A percentile compares a stretch with the other conserved stretches of the same genome.
These are phyloP conservation scores for Craseonycteris thonglongyai DNA, from an alignment of 2,113 vertebrate genomes.

Conservation along the genomic window DNA sequence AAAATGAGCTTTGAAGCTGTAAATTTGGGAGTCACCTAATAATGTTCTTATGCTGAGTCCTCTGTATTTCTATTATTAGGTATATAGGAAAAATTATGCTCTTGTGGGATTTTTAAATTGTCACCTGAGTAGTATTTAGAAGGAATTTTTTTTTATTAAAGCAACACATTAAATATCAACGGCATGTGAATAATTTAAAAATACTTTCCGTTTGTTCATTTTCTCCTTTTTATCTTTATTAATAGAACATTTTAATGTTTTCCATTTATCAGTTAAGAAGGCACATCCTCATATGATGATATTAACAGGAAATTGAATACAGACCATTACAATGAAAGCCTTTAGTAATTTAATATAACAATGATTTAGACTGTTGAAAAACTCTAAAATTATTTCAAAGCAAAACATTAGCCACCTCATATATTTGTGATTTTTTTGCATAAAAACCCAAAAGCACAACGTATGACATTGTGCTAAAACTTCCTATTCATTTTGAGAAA, in stretches of 20 bases:
- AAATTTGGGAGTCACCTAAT: not conserved
- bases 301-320: conserved; percentile 74
- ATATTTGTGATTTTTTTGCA: not conserved
- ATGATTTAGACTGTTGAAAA: conserved; percentile 46
- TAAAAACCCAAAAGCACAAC: not conserved
- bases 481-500: conserved; percentile 17
- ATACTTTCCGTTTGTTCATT: conserved; percentile 72
- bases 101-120: conserved; percentile 54
- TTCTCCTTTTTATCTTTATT: conserved; percentile 67
- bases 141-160: conserved; percentile 67
- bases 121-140: conserved; percentile 44
- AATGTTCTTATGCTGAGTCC: not conserved
- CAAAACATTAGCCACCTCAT: conserved; percentile 14
- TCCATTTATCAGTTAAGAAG: conserved; percentile 56
- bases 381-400: conserved; percentile 59
- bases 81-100: conserved; percentile 45
- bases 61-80: not conserved
- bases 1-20: not conserved
- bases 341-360: conserved; percentile 58
- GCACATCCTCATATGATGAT: conserved; percentile 53
- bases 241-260: conserved; percentile 68
- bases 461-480: not conserved
- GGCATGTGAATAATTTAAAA: conserved; percentile 72
- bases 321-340: conserved; percentile 41
- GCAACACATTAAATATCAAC: conserved; percentile 62